Evolutionary conservation across 2,797 vertebrate genomes (phyloP).

Genomic region (Pipistrellus pygmaeus): DNA sequence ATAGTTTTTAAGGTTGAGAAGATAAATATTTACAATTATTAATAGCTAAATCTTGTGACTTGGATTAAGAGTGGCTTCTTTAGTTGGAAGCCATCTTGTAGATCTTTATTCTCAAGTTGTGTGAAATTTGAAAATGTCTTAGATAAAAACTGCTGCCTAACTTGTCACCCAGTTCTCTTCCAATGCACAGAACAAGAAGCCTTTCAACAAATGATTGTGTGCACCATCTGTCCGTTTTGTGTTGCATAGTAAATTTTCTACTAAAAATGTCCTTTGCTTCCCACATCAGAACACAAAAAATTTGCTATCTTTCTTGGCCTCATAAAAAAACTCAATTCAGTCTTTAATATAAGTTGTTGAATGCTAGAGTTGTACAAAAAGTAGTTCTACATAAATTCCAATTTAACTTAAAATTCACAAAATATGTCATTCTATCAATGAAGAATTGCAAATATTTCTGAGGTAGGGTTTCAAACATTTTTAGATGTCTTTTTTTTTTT

Average conservation of each 20-base stretch:
- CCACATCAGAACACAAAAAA: slow-evolving; percentile 50
- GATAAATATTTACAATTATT: neutral
- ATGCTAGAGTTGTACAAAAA: neutral
- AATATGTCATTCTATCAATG: neutral
- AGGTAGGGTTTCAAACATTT: neutral
- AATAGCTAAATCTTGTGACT: neutral
- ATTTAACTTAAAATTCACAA: slow-evolving; percentile 22
- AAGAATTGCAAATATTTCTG: neutral
- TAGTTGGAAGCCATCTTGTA: slow-evolving; percentile 50
- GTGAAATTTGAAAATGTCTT: slow-evolving; percentile 52
- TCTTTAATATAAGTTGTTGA: slow-evolving; percentile 7
- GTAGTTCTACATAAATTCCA: neutral
- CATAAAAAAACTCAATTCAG: neutral
- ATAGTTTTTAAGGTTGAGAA: slow-evolving; percentile 5
- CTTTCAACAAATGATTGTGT: slow-evolving; percentile 64
- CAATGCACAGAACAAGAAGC: slow-evolving; percentile 56
- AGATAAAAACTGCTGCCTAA: slow-evolving; percentile 56
- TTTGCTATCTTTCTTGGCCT: neutral
- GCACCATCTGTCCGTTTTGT: slow-evolving; percentile 64
- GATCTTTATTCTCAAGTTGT: slow-evolving; percentile 56
- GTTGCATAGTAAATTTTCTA: slow-evolving; percentile 70
- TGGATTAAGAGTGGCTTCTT: slow-evolving; percentile 37
- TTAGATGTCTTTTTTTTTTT: neutral
- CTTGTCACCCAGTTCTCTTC: slow-evolving; percentile 71
- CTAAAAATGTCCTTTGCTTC: slow-evolving; percentile 64